Base-by-base conservation (phyloP, 2,888 invertebrate genomes). In the Sinhomidia bicolor region DNA sequence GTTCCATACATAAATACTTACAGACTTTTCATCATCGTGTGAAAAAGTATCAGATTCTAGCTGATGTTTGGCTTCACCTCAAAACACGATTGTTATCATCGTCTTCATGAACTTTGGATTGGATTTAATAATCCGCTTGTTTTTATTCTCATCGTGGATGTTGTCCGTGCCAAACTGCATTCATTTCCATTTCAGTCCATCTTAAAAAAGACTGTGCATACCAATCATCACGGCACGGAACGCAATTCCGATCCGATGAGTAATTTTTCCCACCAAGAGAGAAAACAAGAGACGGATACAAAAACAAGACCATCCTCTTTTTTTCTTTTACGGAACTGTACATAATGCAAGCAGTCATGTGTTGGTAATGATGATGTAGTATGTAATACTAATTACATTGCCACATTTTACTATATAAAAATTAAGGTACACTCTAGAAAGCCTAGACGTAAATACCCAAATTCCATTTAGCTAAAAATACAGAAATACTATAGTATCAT, bases 161-260 rank as follows among this genome's bases (percentile, higher is more conserved):
- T n/a, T n/a, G n/a, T n/a, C 23, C 51, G 36, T 78, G 78, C 79
- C 85, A 85, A 36, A 26, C 51, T 12, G 85, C 85, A 85, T 85
- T 85, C 85, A 85, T 85, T 85, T 85, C 85, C 85, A 85, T 85
- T 85, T 85, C 85, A 41, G 85, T 85, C 85, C 20, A 85, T 85
- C 65, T 47, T 29, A 14, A n/a, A 7, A 71, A 74, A 82, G 60
- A 57, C 71, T 74, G 68, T 71, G 54, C 68, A 82, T 71, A 71
- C 68, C 51, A 54, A 68, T 41, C 47, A 26, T 36, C 44, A 41
- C 20, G 5, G 12, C 6, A 17, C n/a, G 9, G 26, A 29, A 3
- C 41, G n/a, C n/a, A 10, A 76, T 85, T 78, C 85, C 78, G n/a
- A 78, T 65, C 85, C 65, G 78, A 85, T 85, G 85, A 85, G 62